These are phyloP conservation scores for Lobophora halterata DNA, from an alignment of 2,888 invertebrate species.

Conservation along the genomic window DNA sequence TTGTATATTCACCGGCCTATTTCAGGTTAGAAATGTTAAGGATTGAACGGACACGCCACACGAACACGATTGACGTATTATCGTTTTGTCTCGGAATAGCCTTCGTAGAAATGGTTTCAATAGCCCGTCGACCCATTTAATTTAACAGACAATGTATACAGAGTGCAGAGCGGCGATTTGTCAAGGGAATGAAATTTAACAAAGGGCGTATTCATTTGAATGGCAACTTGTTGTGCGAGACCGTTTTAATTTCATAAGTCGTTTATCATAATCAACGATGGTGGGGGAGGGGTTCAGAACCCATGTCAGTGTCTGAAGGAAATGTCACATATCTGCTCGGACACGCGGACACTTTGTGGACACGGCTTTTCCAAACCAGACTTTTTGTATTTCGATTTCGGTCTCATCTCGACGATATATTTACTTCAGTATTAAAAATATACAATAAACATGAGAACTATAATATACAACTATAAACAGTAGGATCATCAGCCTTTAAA, in stretches of 20 bases:
- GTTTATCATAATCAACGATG: constrained; percentile 78
- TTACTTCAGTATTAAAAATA: no score
- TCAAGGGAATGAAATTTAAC: constrained; percentile 78
- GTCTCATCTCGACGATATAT: no score
- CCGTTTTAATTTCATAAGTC: constrained; percentile 81
- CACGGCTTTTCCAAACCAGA: constrained; percentile 44
- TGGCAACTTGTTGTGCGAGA: constrained; percentile 75
- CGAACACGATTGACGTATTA: constrained; percentile 68
- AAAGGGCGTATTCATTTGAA: constrained; percentile 76
- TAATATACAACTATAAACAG: constrained; percentile 8
- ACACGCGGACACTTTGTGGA: constrained; percentile 60
- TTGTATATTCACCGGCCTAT: constrained; percentile 68
- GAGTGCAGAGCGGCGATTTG: constrained; percentile 73
- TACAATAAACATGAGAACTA: no score
- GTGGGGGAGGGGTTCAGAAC: constrained; percentile 45
- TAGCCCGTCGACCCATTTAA: constrained; percentile 68
- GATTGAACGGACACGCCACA: constrained; percentile 57
- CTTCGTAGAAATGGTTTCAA: constrained; percentile 69
- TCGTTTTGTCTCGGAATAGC: constrained; percentile 67
- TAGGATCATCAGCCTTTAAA: constrained; percentile 9
- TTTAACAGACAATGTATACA: constrained; percentile 70
- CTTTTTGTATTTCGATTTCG: no score
- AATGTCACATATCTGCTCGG: constrained; percentile 73
- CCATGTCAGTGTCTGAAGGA: constrained; percentile 78
- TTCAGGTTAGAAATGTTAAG: constrained; percentile 52